These are phyloP conservation scores for Chondrilla cf. caribensis DNA, from an alignment of 37 sponge, comb jelly and placozoan species.

Conservation along the genomic window DNA sequence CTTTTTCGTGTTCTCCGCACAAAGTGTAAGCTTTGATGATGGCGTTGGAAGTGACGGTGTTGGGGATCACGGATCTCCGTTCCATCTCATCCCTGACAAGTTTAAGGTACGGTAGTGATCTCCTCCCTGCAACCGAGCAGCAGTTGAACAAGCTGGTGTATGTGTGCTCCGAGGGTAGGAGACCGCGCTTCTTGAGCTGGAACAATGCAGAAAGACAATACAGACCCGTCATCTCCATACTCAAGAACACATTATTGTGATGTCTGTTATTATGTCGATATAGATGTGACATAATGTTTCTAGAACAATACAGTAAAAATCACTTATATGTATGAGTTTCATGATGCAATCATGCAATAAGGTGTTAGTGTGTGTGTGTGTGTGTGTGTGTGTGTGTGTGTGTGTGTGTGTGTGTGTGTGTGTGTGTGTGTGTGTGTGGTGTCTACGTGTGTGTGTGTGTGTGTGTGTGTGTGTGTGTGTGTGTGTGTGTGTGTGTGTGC, in stretches of 20 bases:
- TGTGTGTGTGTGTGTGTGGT: neutral
- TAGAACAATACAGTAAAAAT: too few relatives aligned
- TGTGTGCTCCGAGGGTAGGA: slow-evolving; percentile 54
- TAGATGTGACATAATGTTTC: too few relatives aligned
- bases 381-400: too few relatives aligned
- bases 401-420: too few relatives aligned
- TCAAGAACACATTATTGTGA: too few relatives aligned
- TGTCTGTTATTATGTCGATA: too few relatives aligned
- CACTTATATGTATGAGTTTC: too few relatives aligned
- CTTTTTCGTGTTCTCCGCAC: slow-evolving; percentile 36
- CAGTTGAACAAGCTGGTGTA: slow-evolving; percentile 62
- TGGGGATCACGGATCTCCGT: slow-evolving; percentile 40
- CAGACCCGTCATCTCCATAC: too few relatives aligned
- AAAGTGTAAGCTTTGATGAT: slow-evolving; percentile 44
- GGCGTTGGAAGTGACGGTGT: slow-evolving; percentile 53
- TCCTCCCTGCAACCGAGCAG: slow-evolving; percentile 47
- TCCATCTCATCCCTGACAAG: slow-evolving; percentile 61
- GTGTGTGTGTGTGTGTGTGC: too few relatives aligned
- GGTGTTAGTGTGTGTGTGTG: too few relatives aligned
- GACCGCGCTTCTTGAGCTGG: slow-evolving; percentile 65
- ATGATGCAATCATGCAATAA: too few relatives aligned
- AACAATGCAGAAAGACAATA: neutral
- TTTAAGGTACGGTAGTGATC: slow-evolving; percentile 2
- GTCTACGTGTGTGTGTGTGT: neutral
- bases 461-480: too few relatives aligned